Conservation (phyloP, 2,113 vertebrate species). For the Ammodytes marinus region DNA sequence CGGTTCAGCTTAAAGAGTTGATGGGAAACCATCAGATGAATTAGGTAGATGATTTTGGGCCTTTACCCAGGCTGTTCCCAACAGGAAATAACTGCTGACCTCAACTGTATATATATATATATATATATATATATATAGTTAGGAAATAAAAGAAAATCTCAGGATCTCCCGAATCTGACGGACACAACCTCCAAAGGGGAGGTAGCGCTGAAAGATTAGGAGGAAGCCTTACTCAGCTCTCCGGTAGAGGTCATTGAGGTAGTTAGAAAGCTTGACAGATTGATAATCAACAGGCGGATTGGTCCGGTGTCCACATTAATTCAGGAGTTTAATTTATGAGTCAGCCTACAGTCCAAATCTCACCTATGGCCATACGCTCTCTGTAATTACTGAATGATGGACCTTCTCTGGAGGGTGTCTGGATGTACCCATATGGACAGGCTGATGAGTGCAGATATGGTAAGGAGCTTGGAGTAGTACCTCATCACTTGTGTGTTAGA, state of each 20-base stretch:
- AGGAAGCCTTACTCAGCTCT: not conserved
- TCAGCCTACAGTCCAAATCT: not conserved
- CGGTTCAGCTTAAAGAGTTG: not conserved
- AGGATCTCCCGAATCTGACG: slow-evolving; percentile 1
- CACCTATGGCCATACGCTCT: not conserved
- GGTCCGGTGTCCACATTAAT: not conserved
- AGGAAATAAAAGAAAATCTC: not conserved
- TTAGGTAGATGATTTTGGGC: not conserved
- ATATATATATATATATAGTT: not conserved
- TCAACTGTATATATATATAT: not conserved
- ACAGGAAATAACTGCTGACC: not conserved
- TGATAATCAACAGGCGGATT: slow-evolving; percentile 18
- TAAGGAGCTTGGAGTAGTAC: not conserved
- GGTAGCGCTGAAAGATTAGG: slow-evolving; percentile 7
- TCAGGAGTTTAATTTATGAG: slow-evolving; percentile 11
- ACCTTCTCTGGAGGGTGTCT: not conserved
- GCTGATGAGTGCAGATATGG: not conserved
- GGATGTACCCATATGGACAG: slow-evolving; percentile 1
- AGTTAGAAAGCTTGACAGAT: slow-evolving; percentile 13
- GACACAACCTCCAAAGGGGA: slow-evolving; percentile 5
- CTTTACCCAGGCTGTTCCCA: not conserved
- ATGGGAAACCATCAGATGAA: not conserved
- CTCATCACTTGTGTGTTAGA: not conserved
- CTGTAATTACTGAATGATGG: not conserved
- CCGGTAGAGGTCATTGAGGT: not conserved